A percentile compares a stretch with the other conserved stretches of the same genome.
Conservation (phyloP, 2,888 invertebrate species). For the Leucoma salicis region DNA sequence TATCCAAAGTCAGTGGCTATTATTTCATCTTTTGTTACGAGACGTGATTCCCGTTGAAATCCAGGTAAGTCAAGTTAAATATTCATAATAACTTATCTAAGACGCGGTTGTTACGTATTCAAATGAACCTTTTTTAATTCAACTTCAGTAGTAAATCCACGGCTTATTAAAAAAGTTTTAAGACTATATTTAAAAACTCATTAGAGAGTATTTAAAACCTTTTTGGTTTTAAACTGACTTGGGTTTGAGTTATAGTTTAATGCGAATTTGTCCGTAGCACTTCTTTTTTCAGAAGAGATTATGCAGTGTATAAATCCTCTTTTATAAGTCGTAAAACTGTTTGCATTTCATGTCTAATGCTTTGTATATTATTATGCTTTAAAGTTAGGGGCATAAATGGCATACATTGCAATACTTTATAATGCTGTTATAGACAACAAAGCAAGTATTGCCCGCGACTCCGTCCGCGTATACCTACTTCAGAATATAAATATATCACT, state of each 20-base stretch:
- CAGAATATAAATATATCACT: too few species aligned
- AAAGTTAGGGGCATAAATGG: too few species aligned
- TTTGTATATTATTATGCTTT: too few species aligned
- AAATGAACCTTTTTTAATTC: constrained; percentile 40
- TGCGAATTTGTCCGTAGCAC: too few species aligned
- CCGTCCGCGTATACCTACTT: too few species aligned
- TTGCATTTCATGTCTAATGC: too few species aligned
- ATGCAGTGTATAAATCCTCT: too few species aligned
- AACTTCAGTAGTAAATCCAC: constrained; percentile 61
- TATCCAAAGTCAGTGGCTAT: constrained; percentile 44
- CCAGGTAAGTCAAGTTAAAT: constrained; percentile 46
- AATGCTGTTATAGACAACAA: too few species aligned
- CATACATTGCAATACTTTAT: too few species aligned
- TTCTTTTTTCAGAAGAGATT: too few species aligned
- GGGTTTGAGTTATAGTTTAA: background rate
- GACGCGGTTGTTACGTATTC: constrained; percentile 41
- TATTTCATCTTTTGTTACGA: constrained; percentile 30
- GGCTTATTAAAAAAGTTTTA: constrained; percentile 71
- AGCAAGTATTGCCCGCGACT: too few species aligned
- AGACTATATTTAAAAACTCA: constrained; percentile 51
- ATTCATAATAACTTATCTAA: constrained; percentile 38
- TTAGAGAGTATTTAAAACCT: constrained; percentile 44
- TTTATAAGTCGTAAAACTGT: too few species aligned
- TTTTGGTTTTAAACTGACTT: constrained; percentile 9
- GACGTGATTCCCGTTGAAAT: constrained; percentile 25